Percentiles rank a stretch among this genome's conserved stretches.
Evolutionary conservation across 1,140 invertebrate genomes (phyloP).

Genomic region (Aphis craccivora): DNA sequence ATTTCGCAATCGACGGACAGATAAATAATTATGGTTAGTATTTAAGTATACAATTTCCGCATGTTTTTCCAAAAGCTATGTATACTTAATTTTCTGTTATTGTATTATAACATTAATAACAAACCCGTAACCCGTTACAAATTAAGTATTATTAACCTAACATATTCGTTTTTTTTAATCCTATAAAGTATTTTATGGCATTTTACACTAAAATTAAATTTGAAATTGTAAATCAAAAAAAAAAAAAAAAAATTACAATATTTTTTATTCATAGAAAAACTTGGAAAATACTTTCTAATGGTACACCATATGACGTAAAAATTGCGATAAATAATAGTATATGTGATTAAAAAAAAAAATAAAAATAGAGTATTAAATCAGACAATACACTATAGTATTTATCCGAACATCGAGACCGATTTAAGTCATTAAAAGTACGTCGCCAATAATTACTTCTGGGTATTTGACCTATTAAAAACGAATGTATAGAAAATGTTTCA

Average conservation of each 20-base stretch:
- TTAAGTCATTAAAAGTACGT: neutral
- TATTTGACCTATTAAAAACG: neutral
- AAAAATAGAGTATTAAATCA: neutral
- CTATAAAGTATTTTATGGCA: neutral
- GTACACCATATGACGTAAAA: neutral
- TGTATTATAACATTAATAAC: too few species aligned
- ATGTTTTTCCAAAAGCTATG: neutral
- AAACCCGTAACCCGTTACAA: neutral
- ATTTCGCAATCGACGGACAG: neutral
- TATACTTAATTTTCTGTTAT: neutral
- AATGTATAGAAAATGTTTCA: neutral
- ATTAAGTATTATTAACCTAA: neutral
- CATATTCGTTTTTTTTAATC: neutral
- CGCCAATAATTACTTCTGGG: neutral
- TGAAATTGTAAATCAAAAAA: neutral
- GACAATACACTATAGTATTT: neutral
- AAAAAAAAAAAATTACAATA: neutral
- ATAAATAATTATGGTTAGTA: neutral
- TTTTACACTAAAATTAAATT: neutral
- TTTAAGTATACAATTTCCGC: neutral
- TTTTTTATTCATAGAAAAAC: neutral
- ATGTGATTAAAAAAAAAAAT: neutral
- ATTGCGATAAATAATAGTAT: neutral
- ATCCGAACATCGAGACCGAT: neutral
- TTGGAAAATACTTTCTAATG: neutral